Evolutionary conservation across 2,888 invertebrate genomes (phyloP).

Genomic region (Micoletzkya japonica): DNA sequence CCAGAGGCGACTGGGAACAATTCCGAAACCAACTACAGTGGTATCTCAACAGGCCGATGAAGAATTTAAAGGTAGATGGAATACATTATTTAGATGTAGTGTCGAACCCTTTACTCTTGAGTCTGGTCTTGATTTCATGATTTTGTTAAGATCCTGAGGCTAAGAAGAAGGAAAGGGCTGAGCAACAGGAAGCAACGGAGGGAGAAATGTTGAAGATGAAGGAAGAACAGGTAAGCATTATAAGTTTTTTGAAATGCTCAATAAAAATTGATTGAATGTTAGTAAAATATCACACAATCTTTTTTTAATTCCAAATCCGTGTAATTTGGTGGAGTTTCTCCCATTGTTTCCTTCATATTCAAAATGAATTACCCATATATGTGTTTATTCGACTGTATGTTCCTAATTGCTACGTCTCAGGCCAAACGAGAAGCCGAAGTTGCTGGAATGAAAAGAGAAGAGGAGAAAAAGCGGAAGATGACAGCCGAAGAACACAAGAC

Average conservation of each 20-base stretch:
- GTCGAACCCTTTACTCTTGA: neutral
- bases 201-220: slow-evolving; percentile 37
- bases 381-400: too few relatives aligned
- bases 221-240: slow-evolving; percentile 30
- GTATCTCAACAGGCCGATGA: slow-evolving; percentile 8
- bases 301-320: too few relatives aligned
- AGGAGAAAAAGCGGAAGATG: slow-evolving; percentile 29
- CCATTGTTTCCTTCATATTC: too few relatives aligned
- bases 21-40: neutral
- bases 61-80: slow-evolving; percentile 19
- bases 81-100: neutral
- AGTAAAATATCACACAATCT: neutral
- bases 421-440: slow-evolving; percentile 9
- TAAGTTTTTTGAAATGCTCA: neutral
- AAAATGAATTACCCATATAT: too few relatives aligned
- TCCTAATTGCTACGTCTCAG: slow-evolving; percentile 7
- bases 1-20: slow-evolving; percentile 18
- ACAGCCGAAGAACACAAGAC: slow-evolving; percentile 25
- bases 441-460: slow-evolving; percentile 29
- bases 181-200: slow-evolving; percentile 39
- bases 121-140: neutral
- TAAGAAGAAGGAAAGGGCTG: slow-evolving; percentile 41
- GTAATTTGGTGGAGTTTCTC: too few relatives aligned
- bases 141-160: slow-evolving; percentile 40
- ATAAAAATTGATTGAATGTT: neutral